Percentiles rank a stretch among this genome's conserved stretches.
Conservation (phyloP, 2,888 invertebrate genomes). For the Apodemia mormo region DNA sequence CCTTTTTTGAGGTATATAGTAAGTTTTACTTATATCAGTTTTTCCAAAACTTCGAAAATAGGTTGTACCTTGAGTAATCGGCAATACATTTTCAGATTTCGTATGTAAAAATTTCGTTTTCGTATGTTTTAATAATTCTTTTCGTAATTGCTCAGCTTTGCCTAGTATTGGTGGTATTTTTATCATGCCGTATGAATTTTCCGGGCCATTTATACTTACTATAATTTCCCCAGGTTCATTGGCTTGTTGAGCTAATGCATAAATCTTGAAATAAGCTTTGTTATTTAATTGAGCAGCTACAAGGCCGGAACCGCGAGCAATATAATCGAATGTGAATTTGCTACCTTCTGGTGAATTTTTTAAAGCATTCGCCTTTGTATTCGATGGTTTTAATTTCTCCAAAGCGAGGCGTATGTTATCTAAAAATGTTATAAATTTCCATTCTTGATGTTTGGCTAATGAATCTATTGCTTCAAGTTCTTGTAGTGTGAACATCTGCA, state of each 20-base stretch:
- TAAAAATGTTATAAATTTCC: constrained; percentile 78
- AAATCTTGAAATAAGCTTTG: constrained; percentile 81
- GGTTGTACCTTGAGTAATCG: constrained; percentile 69
- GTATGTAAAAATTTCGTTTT: constrained; percentile 17
- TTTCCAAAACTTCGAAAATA: constrained; percentile 71
- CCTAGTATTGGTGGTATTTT: constrained; percentile 70
- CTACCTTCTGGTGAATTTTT: constrained; percentile 60
- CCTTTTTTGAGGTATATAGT: constrained; percentile 70
- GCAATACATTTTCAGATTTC: constrained; percentile 60
- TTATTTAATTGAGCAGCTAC: constrained; percentile 80
- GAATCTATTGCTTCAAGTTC: constrained; percentile 76
- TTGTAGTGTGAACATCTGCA: constrained; percentile 80
- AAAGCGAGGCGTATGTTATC: constrained; percentile 72
- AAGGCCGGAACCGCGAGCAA: constrained; percentile 83
- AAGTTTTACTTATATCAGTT: constrained; percentile 72
- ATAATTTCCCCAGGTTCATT: constrained; percentile 73
- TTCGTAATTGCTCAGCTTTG: constrained; percentile 71
- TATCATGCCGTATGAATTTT: constrained; percentile 69
- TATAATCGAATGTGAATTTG: constrained; percentile 75
- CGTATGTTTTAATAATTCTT: constrained; percentile 52
- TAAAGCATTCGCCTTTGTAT: constrained; percentile 44
- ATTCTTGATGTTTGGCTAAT: constrained; percentile 78
- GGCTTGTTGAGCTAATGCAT: constrained; percentile 76
- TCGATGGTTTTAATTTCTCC: constrained; percentile 64
- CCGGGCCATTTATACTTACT: constrained; percentile 73